Conservation (phyloP, 2,113 vertebrate species). For the Microtus oregoni region DNA sequence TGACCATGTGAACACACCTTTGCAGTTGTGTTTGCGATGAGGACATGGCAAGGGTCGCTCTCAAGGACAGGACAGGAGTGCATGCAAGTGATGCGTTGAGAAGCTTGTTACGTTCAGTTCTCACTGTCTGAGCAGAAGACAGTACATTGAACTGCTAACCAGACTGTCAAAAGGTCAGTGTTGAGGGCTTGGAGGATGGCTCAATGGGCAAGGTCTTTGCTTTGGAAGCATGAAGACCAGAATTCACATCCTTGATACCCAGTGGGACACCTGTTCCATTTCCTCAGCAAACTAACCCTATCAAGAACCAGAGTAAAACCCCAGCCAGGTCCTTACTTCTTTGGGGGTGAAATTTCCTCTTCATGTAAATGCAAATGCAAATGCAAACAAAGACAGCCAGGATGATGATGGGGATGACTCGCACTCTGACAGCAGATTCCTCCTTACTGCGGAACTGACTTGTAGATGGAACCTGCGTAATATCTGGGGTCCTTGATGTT, state of each 20-base stretch:
- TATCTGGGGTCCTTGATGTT: not conserved
- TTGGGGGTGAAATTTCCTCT: not conserved
- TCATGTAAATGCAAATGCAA: not conserved
- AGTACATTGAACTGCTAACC: not conserved
- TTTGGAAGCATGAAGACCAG: not conserved
- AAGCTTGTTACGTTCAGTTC: not conserved
- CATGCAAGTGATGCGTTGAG: not conserved
- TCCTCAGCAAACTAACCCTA: not conserved
- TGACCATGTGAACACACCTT: not conserved
- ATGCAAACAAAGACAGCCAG: not conserved
- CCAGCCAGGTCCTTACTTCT: not conserved
- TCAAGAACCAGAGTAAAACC: not conserved
- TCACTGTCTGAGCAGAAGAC: not conserved
- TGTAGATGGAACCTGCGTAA: not conserved
- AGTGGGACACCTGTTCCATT: not conserved
- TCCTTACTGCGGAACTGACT: too few species aligned
- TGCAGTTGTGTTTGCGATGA: not conserved
- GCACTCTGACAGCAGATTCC: too few species aligned
- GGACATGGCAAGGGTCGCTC: too few species aligned
- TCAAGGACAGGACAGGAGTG: not conserved
- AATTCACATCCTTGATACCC: not conserved
- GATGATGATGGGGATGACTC: accelerated
- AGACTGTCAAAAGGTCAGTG: not conserved
- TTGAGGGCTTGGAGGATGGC: not conserved
- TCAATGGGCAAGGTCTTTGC: not conserved